Conservation (phyloP, 2,888 invertebrate species). For the Perithous albicinctus region DNA sequence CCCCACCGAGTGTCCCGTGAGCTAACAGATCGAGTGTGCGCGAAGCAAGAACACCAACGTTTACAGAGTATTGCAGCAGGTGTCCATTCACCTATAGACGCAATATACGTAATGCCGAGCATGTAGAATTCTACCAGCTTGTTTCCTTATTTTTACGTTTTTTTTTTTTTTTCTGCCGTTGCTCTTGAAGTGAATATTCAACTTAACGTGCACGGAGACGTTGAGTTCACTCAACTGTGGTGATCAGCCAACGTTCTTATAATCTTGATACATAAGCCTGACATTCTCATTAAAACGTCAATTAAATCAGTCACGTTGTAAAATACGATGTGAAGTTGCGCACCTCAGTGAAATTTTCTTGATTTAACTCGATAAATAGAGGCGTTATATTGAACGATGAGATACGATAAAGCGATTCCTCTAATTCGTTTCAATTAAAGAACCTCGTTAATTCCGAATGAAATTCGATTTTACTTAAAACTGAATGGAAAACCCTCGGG, state of each 20-base stretch:
- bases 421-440: neutral
- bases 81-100: slow-evolving; percentile 10
- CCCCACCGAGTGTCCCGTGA: neutral
- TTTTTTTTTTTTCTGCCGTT: neutral
- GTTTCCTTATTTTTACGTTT: neutral
- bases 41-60: neutral
- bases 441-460: neutral
- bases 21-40: slow-evolving; percentile 4
- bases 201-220: neutral
- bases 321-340: neutral
- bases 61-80: slow-evolving; percentile 7
- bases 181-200: neutral
- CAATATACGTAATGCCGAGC: neutral
- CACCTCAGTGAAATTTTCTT: neutral
- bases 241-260: neutral
- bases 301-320: slow-evolving; percentile 8
- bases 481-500: neutral
- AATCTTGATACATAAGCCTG: neutral
- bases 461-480: neutral
- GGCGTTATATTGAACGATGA: neutral
- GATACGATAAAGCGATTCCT: neutral
- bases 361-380: neutral
- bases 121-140: neutral
- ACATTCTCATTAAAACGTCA: slow-evolving; percentile 16
- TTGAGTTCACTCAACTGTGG: slow-evolving; percentile 9